phyloP scores from a whole-genome alignment of 2,113 vertebrate genomes.

The Syngnathus scovelli region DNA sequence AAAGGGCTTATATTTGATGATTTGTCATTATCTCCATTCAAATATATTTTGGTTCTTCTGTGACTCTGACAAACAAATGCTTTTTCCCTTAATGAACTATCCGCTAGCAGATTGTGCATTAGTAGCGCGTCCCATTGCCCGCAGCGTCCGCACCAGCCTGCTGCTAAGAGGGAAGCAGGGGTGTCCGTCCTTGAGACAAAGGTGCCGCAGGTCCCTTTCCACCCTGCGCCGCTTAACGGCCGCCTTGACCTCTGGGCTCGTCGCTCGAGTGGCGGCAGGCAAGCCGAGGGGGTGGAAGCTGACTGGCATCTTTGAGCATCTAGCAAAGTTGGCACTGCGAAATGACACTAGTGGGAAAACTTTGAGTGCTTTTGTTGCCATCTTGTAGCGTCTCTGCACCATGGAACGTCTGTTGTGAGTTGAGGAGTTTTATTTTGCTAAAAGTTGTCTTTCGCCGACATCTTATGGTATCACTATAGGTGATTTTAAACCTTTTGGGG shows the following conservation, averaged over 20 bases:
- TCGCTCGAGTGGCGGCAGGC: constrained; percentile 27
- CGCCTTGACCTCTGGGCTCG: constrained; percentile 36
- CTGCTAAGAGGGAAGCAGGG: constrained; percentile 27
- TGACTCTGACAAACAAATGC: too few relatives aligned
- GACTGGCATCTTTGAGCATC: constrained; percentile 16
- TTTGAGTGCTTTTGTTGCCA: constrained; percentile 14
- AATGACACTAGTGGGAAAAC: constrained; percentile 14
- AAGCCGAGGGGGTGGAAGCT: constrained; percentile 4
- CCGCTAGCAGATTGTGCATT: neutral
- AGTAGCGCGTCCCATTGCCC: constrained; percentile 7
- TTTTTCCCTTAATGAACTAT: neutral
- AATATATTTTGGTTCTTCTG: too few relatives aligned
- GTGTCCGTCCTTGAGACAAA: constrained; percentile 27
- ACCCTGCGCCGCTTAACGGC: constrained; percentile 33
- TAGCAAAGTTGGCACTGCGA: neutral
- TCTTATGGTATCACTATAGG: too few relatives aligned
- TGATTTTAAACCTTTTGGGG: too few relatives aligned
- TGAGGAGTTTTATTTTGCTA: neutral
- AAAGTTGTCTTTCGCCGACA: too few relatives aligned
- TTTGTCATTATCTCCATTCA: too few relatives aligned
- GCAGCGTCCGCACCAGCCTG: constrained; percentile 38
- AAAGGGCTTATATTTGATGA: too few relatives aligned
- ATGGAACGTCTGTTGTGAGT: neutral
- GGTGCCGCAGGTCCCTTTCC: constrained; percentile 32
- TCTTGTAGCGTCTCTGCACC: neutral